These are phyloP conservation scores for Pseudopodoces humilis DNA, from an alignment of 2,113 vertebrate genomes.

Conservation along the genomic window DNA sequence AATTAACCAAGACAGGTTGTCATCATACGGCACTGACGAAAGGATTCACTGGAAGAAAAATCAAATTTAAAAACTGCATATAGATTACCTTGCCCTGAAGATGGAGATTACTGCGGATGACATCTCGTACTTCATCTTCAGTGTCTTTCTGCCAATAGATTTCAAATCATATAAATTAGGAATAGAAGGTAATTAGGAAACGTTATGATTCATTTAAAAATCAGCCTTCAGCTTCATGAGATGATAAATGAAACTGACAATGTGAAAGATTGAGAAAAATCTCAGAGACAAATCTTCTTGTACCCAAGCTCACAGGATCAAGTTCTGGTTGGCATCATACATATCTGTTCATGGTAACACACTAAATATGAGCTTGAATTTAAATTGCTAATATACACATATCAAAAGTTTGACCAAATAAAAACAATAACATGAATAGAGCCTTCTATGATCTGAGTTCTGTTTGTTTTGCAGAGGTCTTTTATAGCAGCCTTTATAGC, in stretches of 20 bases:
- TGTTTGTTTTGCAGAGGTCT: not conserved
- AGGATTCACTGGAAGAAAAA: not conserved
- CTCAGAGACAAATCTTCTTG: not conserved
- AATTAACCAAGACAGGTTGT: not conserved
- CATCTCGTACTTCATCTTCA: conserved; percentile 91
- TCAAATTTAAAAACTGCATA: not conserved
- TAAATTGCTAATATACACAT: not conserved
- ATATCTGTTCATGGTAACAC: not conserved
- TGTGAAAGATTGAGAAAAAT: not conserved
- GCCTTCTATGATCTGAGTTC: not conserved
- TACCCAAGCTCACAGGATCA: not conserved
- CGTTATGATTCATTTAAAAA: not conserved
- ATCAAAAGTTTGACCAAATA: not conserved
- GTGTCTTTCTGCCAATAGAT: conserved; percentile 91
- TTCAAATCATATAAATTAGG: not conserved
- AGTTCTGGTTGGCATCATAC: not conserved
- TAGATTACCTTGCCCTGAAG: conserved; percentile 92
- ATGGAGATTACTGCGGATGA: conserved; percentile 89
- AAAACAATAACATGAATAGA: not conserved
- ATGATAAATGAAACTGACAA: not conserved
- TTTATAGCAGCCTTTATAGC: not conserved
- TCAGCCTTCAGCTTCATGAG: not conserved
- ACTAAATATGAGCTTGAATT: not conserved
- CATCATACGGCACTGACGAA: not conserved
- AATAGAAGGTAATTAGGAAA: not conserved